Conservation (phyloP, 2,113 vertebrate genomes). For the Pituophis catenifer region DNA sequence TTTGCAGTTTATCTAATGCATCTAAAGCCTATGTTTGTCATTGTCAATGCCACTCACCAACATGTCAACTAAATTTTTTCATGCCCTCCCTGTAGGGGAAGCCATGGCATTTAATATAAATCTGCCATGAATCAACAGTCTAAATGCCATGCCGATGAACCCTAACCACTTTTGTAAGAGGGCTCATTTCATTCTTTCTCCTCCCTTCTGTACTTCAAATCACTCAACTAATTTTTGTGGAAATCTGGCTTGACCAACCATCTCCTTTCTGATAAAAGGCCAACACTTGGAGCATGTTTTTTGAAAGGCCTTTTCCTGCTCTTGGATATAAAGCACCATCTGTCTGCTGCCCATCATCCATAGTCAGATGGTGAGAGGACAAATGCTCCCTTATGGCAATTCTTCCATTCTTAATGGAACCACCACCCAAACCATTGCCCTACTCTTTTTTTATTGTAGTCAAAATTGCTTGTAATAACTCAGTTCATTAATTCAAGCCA, state of each 20-base stretch:
- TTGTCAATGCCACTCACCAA: neutral
- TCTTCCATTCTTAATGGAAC: neutral
- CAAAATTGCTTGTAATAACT: neutral
- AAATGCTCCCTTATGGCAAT: neutral
- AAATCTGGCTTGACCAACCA: neutral
- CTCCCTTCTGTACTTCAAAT: neutral
- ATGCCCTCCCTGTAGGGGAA: neutral
- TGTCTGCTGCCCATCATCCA: neutral
- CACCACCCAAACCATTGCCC: neutral
- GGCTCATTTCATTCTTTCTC: neutral
- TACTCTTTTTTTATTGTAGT: neutral
- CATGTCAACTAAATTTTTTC: neutral
- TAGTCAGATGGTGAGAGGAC: neutral
- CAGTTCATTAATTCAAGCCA: neutral
- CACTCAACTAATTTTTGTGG: neutral
- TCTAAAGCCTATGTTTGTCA: neutral
- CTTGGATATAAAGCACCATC: neutral
- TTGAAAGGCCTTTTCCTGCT: neutral
- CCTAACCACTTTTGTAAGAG: neutral
- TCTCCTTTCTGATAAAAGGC: neutral
- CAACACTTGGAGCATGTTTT: neutral
- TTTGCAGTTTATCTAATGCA: neutral
- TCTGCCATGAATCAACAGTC: neutral
- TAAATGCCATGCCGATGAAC: neutral
- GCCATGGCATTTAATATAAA: neutral